Percentiles rank a stretch among this genome's conserved stretches.
These are phyloP conservation scores for Phania funesta DNA, from an alignment of 2,888 invertebrate species.

Conservation along the genomic window DNA sequence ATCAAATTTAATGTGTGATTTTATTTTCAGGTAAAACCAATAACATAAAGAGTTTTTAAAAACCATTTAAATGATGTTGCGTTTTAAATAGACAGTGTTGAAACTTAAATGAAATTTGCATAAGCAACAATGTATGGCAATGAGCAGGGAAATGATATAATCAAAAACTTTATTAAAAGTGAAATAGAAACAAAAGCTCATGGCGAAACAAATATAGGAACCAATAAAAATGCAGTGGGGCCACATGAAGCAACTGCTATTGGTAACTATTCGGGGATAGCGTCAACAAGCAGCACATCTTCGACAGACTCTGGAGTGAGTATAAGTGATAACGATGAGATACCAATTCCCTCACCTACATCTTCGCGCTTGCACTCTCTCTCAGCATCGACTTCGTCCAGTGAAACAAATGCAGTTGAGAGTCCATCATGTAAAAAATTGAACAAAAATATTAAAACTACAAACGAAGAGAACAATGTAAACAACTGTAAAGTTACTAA, in stretches of 20 bases:
- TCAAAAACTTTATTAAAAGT: constrained; percentile 51
- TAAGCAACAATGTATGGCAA: constrained; percentile 72
- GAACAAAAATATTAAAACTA: constrained; percentile 53
- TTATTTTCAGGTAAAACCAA: no score
- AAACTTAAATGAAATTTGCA: constrained; percentile 18
- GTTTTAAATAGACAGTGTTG: background rate
- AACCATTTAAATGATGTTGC: background rate
- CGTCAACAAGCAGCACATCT: constrained; percentile 72
- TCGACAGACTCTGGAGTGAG: constrained; percentile 78
- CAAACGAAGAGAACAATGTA: constrained; percentile 38
- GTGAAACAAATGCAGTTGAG: constrained; percentile 49
- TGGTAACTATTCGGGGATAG: background rate
- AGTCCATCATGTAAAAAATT: constrained; percentile 41
- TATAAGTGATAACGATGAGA: constrained; percentile 73
- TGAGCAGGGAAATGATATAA: constrained; percentile 70
- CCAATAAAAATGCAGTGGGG: background rate
- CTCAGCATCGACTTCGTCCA: background rate
- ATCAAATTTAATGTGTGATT: no score
- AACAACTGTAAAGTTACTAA: constrained; percentile 11
- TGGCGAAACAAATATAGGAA: background rate
- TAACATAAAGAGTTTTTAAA: background rate
- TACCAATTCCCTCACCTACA: constrained; percentile 12
- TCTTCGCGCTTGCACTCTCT: background rate
- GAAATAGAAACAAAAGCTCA: background rate
- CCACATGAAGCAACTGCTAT: background rate